Base-by-base conservation (phyloP, 2,113 vertebrate species). In the Gambusia affinis region DNA sequence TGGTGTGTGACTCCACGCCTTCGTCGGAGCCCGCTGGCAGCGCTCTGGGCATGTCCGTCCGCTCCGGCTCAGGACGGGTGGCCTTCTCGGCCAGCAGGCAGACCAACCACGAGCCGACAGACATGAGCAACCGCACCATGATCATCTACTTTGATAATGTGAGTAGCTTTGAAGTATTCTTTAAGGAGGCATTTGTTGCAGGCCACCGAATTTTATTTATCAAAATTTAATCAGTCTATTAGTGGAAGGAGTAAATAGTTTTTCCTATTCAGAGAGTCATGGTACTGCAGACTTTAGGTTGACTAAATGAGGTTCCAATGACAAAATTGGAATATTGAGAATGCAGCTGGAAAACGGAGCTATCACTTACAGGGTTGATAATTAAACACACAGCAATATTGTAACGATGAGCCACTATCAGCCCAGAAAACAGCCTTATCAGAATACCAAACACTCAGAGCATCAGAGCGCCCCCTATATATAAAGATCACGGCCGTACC, bases 101-200 rank as follows among this genome's bases (percentile, higher is more conserved):
- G 86, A 95, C 95, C 57, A 95, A 95, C 90, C 95, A 95, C 7
- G 95, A 95, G 78, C 94, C 95, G 64, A 95, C 94, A 0, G 94
- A 95, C 84, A 95, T 95, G 94, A 95, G 94, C 92, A 95, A 95
- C 80, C 94, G 93, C 78, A 95, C 94, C 72, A 95, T 95, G 94
- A 95, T 94, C 89, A 95, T 95, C 93, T 95, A 95, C 87, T 95
- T 95, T 72, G 94, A 95, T 79, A 94, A 95, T 81, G 95, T 95
- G 79, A 93, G 89, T 85, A 42, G n/a, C 29, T 39, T 27, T 27
- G 27, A 54, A 57, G n/a, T 8, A 11, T 10, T 2, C 24, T 8
- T 57, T 22, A 57, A 57, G 24, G 10, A 57, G 22, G 10, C 22
- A 3, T 19, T 19, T 47, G 44, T 47, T 47, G 44, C 44, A 47